These are phyloP conservation scores for Gila orcuttii DNA, from an alignment of 2,113 vertebrate genomes.

Conservation along the genomic window DNA sequence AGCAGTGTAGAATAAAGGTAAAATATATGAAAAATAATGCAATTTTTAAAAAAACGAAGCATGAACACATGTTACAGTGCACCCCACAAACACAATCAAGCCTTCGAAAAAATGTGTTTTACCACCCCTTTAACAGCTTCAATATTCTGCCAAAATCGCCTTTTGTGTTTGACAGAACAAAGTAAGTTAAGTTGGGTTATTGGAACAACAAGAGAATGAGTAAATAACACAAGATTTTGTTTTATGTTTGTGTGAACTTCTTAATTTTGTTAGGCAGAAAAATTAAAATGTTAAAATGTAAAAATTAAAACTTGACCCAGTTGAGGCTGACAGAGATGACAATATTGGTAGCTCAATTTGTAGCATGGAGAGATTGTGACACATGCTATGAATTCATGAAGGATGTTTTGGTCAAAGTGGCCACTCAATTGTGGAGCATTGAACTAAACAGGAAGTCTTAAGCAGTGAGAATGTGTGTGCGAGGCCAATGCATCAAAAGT, in stretches of 20 bases:
- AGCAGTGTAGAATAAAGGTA: no score
- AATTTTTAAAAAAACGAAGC: no score
- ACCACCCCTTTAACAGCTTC: no score
- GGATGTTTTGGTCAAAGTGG: background rate
- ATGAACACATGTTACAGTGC: no score
- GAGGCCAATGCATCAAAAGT: background rate
- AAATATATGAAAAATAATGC: no score
- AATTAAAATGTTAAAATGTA: background rate
- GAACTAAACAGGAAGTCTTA: slow-evolving; percentile 39
- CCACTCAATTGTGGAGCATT: slow-evolving; percentile 4
- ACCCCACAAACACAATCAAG: no score
- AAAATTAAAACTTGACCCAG: background rate
- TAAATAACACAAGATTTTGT: no score
- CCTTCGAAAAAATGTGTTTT: no score
- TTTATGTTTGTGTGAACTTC: background rate
- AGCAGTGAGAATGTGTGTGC: slow-evolving; percentile 10
- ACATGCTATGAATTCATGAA: background rate
- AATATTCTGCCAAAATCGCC: no score
- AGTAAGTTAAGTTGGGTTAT: no score
- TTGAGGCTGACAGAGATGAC: background rate
- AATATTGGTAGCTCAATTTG: background rate
- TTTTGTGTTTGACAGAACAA: no score
- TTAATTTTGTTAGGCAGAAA: background rate
- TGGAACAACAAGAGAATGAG: no score
- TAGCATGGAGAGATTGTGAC: background rate